Evolutionary conservation across 2,797 vertebrate genomes (phyloP).

Genomic region (Coendou prehensilis): DNA sequence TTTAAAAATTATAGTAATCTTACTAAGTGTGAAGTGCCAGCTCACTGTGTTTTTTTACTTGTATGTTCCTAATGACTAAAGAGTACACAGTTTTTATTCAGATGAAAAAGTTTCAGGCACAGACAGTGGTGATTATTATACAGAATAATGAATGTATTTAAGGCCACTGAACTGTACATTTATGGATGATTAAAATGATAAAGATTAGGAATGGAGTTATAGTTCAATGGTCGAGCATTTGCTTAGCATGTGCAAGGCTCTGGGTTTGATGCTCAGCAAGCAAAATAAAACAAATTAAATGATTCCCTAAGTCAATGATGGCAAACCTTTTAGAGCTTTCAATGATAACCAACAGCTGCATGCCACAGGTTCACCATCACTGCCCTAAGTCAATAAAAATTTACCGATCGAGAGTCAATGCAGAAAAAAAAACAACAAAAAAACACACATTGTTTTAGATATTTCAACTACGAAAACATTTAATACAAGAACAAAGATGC

Average conservation of each 20-base stretch:
- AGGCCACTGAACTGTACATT: neutral
- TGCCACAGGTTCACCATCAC: neutral
- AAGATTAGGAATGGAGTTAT: neutral
- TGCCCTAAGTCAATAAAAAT: slow-evolving; percentile 16
- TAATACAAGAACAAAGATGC: slow-evolving; percentile 9
- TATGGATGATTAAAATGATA: slow-evolving; percentile 18
- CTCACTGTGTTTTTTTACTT: neutral
- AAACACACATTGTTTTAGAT: neutral
- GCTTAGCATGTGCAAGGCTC: neutral
- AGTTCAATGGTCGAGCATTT: neutral
- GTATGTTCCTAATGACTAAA: neutral
- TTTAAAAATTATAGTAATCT: neutral
- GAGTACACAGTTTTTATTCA: neutral
- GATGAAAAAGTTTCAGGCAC: neutral
- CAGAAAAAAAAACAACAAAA: slow-evolving; percentile 18
- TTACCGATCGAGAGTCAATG: neutral
- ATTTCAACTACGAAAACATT: slow-evolving; percentile 25
- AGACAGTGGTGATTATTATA: neutral
- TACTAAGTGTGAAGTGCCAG: neutral
- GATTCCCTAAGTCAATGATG: neutral
- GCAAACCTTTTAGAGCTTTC: neutral
- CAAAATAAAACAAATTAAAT: neutral
- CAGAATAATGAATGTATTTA: neutral
- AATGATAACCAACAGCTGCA: neutral
- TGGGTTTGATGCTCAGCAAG: neutral